Evolutionary conservation across 2,888 invertebrate species (phyloP).

Genomic region (Platypus cylindrus): DNA sequence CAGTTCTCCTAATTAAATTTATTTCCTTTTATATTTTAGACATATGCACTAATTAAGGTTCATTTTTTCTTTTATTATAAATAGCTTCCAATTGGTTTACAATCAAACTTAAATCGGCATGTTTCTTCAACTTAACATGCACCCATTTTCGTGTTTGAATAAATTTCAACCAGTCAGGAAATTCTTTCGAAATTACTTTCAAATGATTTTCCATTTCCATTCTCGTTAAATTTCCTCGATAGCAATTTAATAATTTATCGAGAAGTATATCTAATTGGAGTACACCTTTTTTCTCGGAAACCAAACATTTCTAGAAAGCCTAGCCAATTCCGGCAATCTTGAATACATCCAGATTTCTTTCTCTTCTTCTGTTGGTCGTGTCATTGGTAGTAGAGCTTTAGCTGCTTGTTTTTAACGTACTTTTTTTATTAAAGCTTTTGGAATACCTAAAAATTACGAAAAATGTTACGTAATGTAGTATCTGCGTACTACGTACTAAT

Average conservation of each 20-base stretch:
- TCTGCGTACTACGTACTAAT: too few species aligned
- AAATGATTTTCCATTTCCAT: conserved; percentile 67
- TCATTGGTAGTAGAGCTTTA: conserved; percentile 73
- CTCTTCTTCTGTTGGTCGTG: conserved; percentile 57
- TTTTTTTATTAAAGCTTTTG: conserved; percentile 69
- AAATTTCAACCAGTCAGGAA: conserved; percentile 63
- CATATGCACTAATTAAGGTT: too few species aligned
- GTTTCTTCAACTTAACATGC: conserved; percentile 66
- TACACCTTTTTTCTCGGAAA: conserved; percentile 77
- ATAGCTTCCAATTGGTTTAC: conserved; percentile 47
- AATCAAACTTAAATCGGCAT: conserved; percentile 56
- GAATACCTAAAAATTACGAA: too few species aligned
- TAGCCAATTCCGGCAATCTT: conserved; percentile 72
- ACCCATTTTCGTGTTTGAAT: conserved; percentile 49
- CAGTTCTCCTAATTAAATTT: too few species aligned
- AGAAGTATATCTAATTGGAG: conserved; percentile 61
- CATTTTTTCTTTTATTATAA: conserved; percentile 45
- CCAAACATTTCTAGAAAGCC: conserved; percentile 75
- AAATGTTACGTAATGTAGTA: too few species aligned
- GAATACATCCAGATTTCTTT: conserved; percentile 62
- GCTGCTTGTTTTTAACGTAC: conserved; percentile 82
- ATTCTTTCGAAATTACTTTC: conserved; percentile 55
- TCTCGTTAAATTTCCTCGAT: conserved; percentile 41
- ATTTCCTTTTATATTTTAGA: conserved; percentile 1
- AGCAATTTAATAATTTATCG: conserved; percentile 57